Base-by-base conservation (phyloP, 2,113 vertebrate species). In the Sterrhoptilus dennistouni region DNA sequence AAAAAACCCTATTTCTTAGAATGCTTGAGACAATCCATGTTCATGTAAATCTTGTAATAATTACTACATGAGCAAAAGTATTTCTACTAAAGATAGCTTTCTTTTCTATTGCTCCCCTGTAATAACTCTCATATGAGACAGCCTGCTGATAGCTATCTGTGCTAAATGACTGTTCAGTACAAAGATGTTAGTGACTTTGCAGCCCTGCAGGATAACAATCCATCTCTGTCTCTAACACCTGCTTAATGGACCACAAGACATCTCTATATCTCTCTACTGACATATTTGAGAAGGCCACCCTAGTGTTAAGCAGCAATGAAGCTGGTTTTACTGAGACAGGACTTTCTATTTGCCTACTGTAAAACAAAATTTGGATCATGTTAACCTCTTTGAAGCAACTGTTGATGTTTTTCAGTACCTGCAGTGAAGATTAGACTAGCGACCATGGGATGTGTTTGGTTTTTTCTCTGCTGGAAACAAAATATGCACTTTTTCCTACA, bases 181-280 rank as follows among this genome's bases (percentile, higher is more conserved):
- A 94, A 95, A 96, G 64, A 89, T 2, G 15, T 59, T 56, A 89
- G 71, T 78, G 66, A 57, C 52, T 94, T 75, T 74, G 59, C 72
- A 93, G 53, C 83, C 36, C 79, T 75, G 72, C 75, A 72, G 81
- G 81, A 83, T 74, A 50, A 40, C 87, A 42, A 85, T 74, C 23
- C 13, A 50, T 93, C 69, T 95, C 79, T 76, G 33, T 79, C 21
- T 14, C 57, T 83, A 95, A 75, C 94, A 96, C 76, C 65, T 95
- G 72, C 38, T 87, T 91, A 94, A 95, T 87, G 95, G 52, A 69
- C 60, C 68, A 97, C 68, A 87, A 57, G 90, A 94, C 57, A 84
- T 65, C 66, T 64, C 36, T 90, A 95, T 96, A 93, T 95, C 85
- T 83, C 96, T 86, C 84, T 95, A 35, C 84, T 93, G 83, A 74